Conservation (phyloP, 2,113 vertebrate genomes). For the Strix uralensis region DNA sequence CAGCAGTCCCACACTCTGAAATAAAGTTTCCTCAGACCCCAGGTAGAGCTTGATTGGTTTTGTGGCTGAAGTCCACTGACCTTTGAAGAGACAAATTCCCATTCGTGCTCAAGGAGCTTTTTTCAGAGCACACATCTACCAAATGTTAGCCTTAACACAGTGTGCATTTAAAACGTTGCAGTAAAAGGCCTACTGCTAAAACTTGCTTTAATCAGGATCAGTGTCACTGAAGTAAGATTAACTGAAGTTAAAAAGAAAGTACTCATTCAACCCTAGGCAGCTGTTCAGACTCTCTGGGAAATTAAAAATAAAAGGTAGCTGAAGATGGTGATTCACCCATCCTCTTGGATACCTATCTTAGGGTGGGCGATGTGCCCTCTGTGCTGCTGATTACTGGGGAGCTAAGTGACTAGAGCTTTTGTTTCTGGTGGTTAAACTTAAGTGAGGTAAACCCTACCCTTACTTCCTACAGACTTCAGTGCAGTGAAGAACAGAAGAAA, state of each 20-base stretch:
- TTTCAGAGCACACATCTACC: background rate
- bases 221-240: background rate
- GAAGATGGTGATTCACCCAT: background rate
- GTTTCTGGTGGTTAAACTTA: background rate
- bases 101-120: background rate
- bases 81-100: background rate
- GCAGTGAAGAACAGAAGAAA: background rate
- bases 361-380: background rate
- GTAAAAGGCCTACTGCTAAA: background rate
- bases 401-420: background rate
- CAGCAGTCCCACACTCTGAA: background rate
- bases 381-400: background rate
- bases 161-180: background rate
- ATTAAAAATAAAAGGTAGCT: background rate
- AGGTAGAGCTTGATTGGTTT: background rate
- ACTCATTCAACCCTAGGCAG: background rate
- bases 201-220: background rate
- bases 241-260: background rate
- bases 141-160: background rate
- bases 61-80: background rate
- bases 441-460: background rate
- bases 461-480: background rate
- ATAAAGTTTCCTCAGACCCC: background rate
- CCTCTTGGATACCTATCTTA: background rate
- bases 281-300: background rate